A percentile compares a stretch with the other conserved stretches of the same genome.
Evolutionary conservation across 2,113 vertebrate genomes (phyloP).

Genomic region (Xenus cinereus): DNA sequence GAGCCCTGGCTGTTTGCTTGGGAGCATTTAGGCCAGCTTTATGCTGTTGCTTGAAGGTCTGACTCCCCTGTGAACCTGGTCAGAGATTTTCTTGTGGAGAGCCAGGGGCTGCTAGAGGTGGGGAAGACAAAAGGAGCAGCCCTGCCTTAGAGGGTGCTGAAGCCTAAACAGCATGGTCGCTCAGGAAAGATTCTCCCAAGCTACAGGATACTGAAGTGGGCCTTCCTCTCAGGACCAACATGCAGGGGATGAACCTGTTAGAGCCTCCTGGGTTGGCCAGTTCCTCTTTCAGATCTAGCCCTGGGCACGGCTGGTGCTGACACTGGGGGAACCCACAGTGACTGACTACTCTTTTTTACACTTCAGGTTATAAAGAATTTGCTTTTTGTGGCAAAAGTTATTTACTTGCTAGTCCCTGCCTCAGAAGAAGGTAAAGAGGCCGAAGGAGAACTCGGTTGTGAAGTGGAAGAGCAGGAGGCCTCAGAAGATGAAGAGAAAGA

Average conservation of each 20-base stretch:
- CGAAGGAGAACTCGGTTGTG: background rate
- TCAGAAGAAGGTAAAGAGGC: slow-evolving; percentile 40
- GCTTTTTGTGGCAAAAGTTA: slow-evolving; percentile 89
- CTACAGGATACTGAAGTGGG: background rate
- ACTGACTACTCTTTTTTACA: background rate
- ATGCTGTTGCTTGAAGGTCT: background rate
- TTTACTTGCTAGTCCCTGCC: slow-evolving; percentile 85
- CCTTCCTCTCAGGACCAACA: background rate
- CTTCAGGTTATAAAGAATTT: slow-evolving; percentile 94
- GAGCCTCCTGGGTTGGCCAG: background rate
- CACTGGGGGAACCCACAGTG: background rate
- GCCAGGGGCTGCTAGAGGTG: background rate
- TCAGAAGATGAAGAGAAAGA: background rate
- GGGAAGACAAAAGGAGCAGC: background rate
- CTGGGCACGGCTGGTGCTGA: background rate
- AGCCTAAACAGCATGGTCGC: background rate
- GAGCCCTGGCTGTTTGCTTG: background rate
- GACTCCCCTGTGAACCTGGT: background rate
- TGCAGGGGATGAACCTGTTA: background rate
- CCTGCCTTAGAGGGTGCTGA: background rate
- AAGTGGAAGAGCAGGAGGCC: background rate
- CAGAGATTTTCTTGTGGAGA: background rate
- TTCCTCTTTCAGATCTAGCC: background rate
- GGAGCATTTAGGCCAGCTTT: background rate
- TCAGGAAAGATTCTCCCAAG: background rate